phyloP scores from a whole-genome alignment of 2,888 invertebrate species.

The Physocephala rufipes region DNA sequence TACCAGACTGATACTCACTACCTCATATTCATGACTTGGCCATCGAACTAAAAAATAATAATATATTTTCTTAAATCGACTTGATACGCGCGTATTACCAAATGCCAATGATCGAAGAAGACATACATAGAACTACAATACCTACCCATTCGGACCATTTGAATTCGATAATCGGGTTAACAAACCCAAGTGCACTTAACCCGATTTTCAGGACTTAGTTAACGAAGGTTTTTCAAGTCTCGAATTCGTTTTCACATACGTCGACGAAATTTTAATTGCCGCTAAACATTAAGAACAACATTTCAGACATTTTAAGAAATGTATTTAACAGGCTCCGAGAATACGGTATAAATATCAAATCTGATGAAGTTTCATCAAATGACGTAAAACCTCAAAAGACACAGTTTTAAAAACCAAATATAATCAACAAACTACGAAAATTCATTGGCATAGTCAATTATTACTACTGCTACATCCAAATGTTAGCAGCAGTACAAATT shows the following conservation, averaged over 20 bases:
- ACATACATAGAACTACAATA: background rate
- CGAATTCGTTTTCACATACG: slow-evolving; percentile 10
- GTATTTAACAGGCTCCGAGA: background rate
- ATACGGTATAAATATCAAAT: background rate
- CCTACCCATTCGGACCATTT: slow-evolving; percentile 4
- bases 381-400: background rate
- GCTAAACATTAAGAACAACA: background rate
- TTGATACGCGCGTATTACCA: background rate
- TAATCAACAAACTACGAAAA: background rate
- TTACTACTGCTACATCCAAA: slow-evolving; percentile 5
- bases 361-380: background rate
- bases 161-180: slow-evolving; percentile 12
- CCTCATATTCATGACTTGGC: slow-evolving; percentile 23
- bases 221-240: slow-evolving; percentile 5
- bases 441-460: slow-evolving; percentile 10
- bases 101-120: background rate
- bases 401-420: background rate
- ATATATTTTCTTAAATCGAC: no score
- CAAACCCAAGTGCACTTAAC: background rate
- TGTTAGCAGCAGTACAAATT: background rate
- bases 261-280: slow-evolving; percentile 8
- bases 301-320: background rate
- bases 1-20: slow-evolving; percentile 5
- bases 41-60: background rate
- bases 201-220: slow-evolving; percentile 18